Conservation (phyloP, 2,888 invertebrate genomes). For the Griposia aprilina region DNA sequence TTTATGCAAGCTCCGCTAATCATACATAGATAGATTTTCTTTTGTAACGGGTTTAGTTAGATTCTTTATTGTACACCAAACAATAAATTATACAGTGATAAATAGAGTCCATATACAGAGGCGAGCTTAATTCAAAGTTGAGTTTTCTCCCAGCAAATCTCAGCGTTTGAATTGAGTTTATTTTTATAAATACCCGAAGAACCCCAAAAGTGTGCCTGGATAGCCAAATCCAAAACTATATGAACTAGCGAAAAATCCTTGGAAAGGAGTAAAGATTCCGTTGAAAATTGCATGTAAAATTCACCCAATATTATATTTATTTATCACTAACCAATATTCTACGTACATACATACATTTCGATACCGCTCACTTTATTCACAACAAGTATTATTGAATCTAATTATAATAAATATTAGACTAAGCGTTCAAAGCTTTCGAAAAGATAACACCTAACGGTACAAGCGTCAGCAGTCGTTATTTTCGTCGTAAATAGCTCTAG, state of each 20-base stretch:
- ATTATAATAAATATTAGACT: conserved; percentile 39
- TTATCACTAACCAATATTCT: conserved; percentile 1
- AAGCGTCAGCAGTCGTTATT: conserved; percentile 79
- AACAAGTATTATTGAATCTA: conserved; percentile 10
- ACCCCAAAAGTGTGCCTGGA: not conserved
- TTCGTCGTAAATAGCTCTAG: conserved; percentile 79
- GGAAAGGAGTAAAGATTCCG: not conserved
- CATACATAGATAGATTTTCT: not conserved
- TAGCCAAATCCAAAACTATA: not conserved
- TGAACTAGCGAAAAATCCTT: not conserved
- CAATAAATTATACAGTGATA: not conserved
- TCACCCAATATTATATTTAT: no score
- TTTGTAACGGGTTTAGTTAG: not conserved
- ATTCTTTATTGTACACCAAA: not conserved
- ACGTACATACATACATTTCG: not conserved
- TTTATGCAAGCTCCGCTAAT: not conserved
- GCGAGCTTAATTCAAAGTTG: not conserved
- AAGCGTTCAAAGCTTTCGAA: conserved; percentile 62
- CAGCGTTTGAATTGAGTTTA: not conserved
- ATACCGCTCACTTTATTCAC: conserved; percentile 10
- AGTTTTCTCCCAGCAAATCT: not conserved
- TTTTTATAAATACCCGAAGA: not conserved
- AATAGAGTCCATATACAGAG: not conserved
- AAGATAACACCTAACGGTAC: conserved; percentile 81
- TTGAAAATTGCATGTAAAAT: not conserved